Evolutionary conservation across 2,888 invertebrate species (phyloP).

Genomic region (Leptinotarsa peninsularis): DNA sequence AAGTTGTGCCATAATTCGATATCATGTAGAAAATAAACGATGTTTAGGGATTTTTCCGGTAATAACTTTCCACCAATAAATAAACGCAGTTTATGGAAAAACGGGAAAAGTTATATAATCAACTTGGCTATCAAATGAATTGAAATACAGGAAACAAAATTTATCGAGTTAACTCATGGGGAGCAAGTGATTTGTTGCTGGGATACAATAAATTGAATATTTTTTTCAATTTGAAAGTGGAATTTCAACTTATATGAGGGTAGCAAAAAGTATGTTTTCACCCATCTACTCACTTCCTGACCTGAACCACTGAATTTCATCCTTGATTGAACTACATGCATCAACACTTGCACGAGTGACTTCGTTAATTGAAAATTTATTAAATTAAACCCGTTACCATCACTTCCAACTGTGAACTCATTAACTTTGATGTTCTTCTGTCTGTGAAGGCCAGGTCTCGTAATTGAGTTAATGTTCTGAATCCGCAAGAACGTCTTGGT

Average conservation of each 20-base stretch:
- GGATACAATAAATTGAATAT: no score
- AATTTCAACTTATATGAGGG: no score
- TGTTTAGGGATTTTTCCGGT: no score
- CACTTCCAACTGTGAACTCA: background rate
- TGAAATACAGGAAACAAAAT: no score
- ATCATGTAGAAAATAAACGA: background rate
- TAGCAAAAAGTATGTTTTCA: background rate
- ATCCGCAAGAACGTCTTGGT: background rate
- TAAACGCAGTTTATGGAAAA: no score
- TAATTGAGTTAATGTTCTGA: background rate
- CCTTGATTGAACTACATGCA: background rate
- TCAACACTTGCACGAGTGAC: background rate
- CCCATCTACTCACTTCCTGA: background rate
- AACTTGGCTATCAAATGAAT: no score
- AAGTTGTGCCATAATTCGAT: background rate
- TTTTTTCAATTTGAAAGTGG: no score
- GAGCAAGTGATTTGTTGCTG: no score
- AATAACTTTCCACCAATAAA: no score
- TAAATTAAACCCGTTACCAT: conserved; percentile 2
- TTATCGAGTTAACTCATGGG: no score
- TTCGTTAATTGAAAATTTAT: background rate
- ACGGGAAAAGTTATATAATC: no score
- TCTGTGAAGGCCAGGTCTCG: conserved; percentile 1
- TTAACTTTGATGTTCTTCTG: background rate
- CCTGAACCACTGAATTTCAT: background rate